Percentiles rank a stretch among this genome's conserved stretches.
phyloP scores from a whole-genome alignment of 1,140 invertebrate species.

The Brachystomella parvula region DNA sequence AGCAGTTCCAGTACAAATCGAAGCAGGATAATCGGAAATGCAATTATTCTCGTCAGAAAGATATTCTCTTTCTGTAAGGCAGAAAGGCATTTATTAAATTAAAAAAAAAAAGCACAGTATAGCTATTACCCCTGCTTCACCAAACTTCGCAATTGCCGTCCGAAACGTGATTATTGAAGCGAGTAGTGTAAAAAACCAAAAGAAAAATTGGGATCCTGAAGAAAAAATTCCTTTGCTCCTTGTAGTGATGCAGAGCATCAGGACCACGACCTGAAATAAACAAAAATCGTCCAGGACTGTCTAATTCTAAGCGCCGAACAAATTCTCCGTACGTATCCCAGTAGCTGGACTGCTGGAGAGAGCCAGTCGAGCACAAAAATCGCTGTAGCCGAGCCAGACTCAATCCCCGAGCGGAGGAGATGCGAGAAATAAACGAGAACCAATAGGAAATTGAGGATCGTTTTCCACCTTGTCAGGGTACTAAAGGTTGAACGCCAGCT shows the following conservation, averaged over 20 bases:
- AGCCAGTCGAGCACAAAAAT: neutral
- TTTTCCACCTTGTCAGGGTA: neutral
- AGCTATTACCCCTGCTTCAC: neutral
- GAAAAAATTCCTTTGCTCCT: constrained; percentile 71
- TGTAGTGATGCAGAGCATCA: constrained; percentile 63
- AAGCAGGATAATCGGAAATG: constrained; percentile 49
- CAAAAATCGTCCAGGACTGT: neutral
- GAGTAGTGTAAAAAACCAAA: constrained; percentile 69
- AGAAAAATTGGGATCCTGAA: constrained; percentile 80
- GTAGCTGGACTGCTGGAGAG: neutral
- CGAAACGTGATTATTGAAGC: constrained; percentile 64
- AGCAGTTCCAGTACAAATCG: constrained; percentile 5
- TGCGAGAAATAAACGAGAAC: neutral
- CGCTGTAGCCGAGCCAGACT: neutral
- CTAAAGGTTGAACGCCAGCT: neutral
- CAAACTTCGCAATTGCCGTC: constrained; percentile 42
- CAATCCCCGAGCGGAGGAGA: neutral
- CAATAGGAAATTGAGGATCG: neutral
- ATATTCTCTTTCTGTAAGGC: neutral
- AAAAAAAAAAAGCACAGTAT: neutral
- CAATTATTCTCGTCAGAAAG: neutral
- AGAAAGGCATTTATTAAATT: neutral
- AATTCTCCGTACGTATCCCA: neutral
- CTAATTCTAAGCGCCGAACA: neutral
- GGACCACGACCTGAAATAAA: constrained; percentile 56